Conservation (phyloP, 2,888 invertebrate species). For the Platycnemis pennipes region DNA sequence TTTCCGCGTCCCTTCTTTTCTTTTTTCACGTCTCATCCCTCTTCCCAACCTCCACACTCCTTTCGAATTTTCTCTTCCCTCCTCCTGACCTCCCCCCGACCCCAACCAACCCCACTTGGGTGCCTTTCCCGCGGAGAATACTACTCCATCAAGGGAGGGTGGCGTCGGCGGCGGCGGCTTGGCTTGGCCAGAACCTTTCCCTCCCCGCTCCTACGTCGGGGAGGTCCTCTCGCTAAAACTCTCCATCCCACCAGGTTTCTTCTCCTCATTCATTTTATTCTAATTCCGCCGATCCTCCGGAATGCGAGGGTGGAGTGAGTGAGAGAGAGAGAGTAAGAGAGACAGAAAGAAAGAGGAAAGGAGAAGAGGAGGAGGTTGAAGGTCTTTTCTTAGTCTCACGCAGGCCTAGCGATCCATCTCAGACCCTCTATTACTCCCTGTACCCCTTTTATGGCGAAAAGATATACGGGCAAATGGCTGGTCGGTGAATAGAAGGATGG, state of each 20-base stretch:
- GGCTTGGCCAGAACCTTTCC: not conserved
- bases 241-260: not conserved
- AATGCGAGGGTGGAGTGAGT: not conserved
- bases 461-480: not conserved
- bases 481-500: not conserved
- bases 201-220: not conserved
- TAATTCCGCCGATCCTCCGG: not conserved
- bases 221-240: not conserved
- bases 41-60: not conserved
- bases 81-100: not conserved
- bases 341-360: too few relatives aligned
- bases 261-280: constrained; percentile 8
- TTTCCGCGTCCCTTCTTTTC: not conserved
- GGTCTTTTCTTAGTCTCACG: not conserved
- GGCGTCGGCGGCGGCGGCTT: not conserved
- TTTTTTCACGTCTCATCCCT: not conserved
- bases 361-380: too few relatives aligned
- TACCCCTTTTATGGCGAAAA: not conserved
- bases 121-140: not conserved
- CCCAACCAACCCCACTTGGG: not conserved
- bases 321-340: too few relatives aligned
- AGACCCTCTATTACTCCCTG: not conserved
- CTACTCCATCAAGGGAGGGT: not conserved
- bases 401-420: not conserved
- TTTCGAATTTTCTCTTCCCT: not conserved